A percentile compares a stretch with the other conserved stretches of the same genome.
These are phyloP conservation scores for Rhombomys opimus DNA, from an alignment of 2,113 vertebrate species.

Conservation along the genomic window DNA sequence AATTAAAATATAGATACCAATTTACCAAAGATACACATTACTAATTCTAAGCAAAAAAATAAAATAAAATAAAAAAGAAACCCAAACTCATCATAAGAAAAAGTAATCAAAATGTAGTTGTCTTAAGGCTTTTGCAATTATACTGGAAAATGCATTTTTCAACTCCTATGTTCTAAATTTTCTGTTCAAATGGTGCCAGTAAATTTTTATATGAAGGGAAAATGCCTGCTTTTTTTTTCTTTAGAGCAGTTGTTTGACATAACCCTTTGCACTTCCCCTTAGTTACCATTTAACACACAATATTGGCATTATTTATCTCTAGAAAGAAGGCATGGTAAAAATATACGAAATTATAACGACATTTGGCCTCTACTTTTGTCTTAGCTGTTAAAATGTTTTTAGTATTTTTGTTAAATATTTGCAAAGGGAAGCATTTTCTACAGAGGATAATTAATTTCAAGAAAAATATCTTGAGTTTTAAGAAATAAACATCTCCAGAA, in stretches of 20 bases:
- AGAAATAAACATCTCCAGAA: conserved; percentile 89
- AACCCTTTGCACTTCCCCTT: conserved; percentile 85
- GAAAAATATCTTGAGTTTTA: conserved; percentile 91
- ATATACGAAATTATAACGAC: conserved; percentile 83
- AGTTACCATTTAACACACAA: conserved; percentile 82
- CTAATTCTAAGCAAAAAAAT: conserved; percentile 87
- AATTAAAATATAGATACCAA: conserved; percentile 84
- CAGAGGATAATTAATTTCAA: conserved; percentile 91
- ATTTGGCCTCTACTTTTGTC: conserved; percentile 89
- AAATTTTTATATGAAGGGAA: conserved; percentile 86
- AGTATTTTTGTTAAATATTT: conserved; percentile 92
- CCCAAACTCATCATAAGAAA: conserved; percentile 76
- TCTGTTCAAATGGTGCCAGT: conserved; percentile 86
- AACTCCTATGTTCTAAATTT: conserved; percentile 80
- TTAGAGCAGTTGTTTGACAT: conserved; percentile 64
- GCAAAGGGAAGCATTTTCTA: conserved; percentile 91
- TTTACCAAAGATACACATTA: conserved; percentile 94
- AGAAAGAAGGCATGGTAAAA: conserved; percentile 85
- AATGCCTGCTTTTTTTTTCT: conserved; percentile 79
- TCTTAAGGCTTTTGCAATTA: conserved; percentile 85
- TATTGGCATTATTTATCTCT: conserved; percentile 82
- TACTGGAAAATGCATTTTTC: conserved; percentile 83
- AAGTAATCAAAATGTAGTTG: conserved; percentile 77
- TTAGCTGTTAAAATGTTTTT: conserved; percentile 89
- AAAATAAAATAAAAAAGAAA: background rate